These are phyloP conservation scores for Vanessa cardui DNA, from an alignment of 2,888 invertebrate species.

Conservation along the genomic window DNA sequence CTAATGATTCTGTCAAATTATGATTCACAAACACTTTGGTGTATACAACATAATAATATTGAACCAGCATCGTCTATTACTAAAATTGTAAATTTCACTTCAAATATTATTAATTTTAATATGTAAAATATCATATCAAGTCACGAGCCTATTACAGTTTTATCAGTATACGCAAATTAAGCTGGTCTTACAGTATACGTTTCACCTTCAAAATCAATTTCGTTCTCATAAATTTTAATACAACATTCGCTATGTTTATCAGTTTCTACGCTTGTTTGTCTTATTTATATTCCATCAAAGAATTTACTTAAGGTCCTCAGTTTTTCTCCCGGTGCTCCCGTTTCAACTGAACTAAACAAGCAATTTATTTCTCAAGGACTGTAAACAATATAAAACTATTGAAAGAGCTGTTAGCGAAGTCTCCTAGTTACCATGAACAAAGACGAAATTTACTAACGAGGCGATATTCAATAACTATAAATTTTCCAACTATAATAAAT, in stretches of 20 bases:
- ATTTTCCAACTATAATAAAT: slow-evolving; percentile 29
- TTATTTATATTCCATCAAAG: slow-evolving; percentile 14
- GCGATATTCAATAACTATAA: slow-evolving; percentile 32
- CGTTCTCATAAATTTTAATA: slow-evolving; percentile 10
- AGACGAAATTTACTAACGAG: slow-evolving; percentile 34
- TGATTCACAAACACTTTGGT: no score
- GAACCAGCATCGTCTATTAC: no score
- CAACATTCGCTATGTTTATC: slow-evolving; percentile 1
- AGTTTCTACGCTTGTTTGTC: neutral
- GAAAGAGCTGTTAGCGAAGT: slow-evolving; percentile 31
- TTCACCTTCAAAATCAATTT: slow-evolving; percentile 9
- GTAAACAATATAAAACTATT: slow-evolving; percentile 36
- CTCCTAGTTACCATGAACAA: slow-evolving; percentile 23
- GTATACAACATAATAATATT: no score
- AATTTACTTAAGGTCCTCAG: slow-evolving; percentile 5
- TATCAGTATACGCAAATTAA: neutral
- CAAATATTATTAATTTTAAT: no score
- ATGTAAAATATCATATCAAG: neutral
- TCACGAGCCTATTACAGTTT: neutral
- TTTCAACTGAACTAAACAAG: slow-evolving; percentile 19
- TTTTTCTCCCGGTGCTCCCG: slow-evolving; percentile 2
- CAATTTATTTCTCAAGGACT: slow-evolving; percentile 32
- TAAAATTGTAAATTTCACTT: no score
- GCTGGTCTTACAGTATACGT: neutral
- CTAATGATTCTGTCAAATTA: no score